Percentiles rank a stretch among this genome's conserved stretches.
These are phyloP conservation scores for Donacobius atricapilla DNA, from an alignment of 2,113 vertebrate species.

Conservation along the genomic window DNA sequence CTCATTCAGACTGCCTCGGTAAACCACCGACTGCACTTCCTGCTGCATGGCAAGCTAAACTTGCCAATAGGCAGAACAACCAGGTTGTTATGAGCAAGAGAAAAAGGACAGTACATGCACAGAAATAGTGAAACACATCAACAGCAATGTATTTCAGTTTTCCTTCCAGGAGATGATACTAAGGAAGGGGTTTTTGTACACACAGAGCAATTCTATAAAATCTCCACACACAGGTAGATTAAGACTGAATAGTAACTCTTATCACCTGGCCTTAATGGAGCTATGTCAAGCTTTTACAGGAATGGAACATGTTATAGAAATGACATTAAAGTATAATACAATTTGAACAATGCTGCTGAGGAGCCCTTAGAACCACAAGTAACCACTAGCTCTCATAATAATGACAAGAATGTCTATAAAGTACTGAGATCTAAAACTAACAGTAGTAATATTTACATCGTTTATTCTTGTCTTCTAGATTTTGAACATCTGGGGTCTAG, in stretches of 20 bases:
- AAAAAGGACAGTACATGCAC: background rate
- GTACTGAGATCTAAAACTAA: background rate
- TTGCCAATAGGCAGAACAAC: background rate
- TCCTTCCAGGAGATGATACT: background rate
- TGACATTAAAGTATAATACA: background rate
- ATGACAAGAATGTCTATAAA: background rate
- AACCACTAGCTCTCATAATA: background rate
- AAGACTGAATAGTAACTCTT: background rate
- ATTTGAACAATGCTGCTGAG: background rate
- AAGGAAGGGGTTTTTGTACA: background rate
- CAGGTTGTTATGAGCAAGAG: background rate
- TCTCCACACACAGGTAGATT: background rate
- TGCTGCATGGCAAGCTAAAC: background rate
- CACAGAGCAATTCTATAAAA: background rate
- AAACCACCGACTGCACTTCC: background rate
- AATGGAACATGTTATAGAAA: background rate
- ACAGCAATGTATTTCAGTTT: background rate
- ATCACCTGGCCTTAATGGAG: background rate
- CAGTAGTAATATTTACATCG: background rate
- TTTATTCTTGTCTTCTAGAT: background rate
- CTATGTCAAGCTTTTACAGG: background rate
- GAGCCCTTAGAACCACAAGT: background rate
- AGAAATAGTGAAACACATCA: background rate
- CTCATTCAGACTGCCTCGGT: background rate
- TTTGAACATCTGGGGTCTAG: background rate